These are phyloP conservation scores for Blastobasis adustella DNA, from an alignment of 2,888 invertebrate species.

Conservation along the genomic window DNA sequence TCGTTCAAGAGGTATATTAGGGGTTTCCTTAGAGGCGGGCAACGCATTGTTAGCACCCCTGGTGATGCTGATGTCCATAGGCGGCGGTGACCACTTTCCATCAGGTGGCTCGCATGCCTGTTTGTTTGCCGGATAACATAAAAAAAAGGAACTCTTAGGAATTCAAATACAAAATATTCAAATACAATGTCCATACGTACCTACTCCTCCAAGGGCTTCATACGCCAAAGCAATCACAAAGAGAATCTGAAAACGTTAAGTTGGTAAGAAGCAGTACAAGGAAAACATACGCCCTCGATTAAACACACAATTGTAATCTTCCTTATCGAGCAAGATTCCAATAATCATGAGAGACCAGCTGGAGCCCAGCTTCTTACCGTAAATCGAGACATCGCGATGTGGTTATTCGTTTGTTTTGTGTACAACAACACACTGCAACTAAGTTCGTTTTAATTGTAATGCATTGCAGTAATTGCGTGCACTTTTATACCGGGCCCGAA, in stretches of 20 bases:
- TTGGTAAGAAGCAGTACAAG: background rate
- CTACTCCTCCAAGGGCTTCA: slow-evolving; percentile 56
- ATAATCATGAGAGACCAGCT: background rate
- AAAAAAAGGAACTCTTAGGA: too few relatives aligned
- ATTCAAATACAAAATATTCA: background rate
- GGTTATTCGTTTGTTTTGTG: slow-evolving; percentile 21
- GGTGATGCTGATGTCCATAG: too few relatives aligned
- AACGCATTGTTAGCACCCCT: too few relatives aligned
- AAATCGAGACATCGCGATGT: slow-evolving; percentile 53
- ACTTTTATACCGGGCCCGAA: slow-evolving; percentile 63
- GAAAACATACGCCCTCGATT: too few relatives aligned
- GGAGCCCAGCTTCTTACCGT: slow-evolving; percentile 57
- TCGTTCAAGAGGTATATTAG: too few relatives aligned
- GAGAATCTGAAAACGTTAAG: slow-evolving; percentile 45
- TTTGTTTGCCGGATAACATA: too few relatives aligned
- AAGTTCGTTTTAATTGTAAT: slow-evolving; percentile 48
- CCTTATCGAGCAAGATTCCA: background rate
- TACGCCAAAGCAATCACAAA: slow-evolving; percentile 63
- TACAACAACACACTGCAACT: slow-evolving; percentile 35
- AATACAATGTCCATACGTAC: slow-evolving; percentile 15
- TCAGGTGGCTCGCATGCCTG: too few relatives aligned
- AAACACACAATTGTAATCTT: background rate
- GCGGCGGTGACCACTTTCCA: too few relatives aligned
- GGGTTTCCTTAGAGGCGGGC: too few relatives aligned
- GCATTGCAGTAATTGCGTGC: slow-evolving; percentile 41